These are phyloP conservation scores for Yponomeuta malinellus DNA, from an alignment of 2,888 invertebrate species.

Conservation along the genomic window DNA sequence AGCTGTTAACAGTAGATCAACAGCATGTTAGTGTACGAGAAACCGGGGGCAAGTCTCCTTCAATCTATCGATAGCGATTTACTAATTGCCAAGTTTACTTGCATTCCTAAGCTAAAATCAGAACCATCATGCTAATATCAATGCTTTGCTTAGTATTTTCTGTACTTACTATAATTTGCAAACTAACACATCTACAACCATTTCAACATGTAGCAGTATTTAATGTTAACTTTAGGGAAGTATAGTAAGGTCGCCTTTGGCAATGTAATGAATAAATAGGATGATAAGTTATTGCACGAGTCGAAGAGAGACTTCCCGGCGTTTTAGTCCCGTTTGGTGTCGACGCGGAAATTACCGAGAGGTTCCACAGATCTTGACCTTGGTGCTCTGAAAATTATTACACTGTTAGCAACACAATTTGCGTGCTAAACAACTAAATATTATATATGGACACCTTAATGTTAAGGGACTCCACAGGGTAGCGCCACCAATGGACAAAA, in stretches of 20 bases:
- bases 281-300: conserved; percentile 18
- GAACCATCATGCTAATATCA: too few relatives aligned
- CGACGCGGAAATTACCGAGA: conserved; percentile 64
- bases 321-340: conserved; percentile 54
- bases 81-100: too few relatives aligned
- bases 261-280: conserved; percentile 27
- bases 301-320: conserved; percentile 8
- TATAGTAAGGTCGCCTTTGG: conserved; percentile 49
- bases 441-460: too few relatives aligned
- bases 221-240: conserved; percentile 30
- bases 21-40: too few relatives aligned
- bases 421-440: too few relatives aligned
- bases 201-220: conserved; percentile 22
- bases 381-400: conserved; percentile 63
- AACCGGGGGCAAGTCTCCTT: neutral
- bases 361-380: conserved; percentile 76
- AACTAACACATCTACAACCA: conserved; percentile 23
- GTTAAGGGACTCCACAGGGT: too few relatives aligned
- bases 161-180: conserved; percentile 24
- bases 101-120: too few relatives aligned
- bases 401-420: neutral
- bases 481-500: too few relatives aligned
- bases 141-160: conserved; percentile 26
- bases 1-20: too few relatives aligned
- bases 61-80: neutral